Evolutionary conservation across 2,797 vertebrate species (phyloP).

Genomic region (Salarias fasciatus): DNA sequence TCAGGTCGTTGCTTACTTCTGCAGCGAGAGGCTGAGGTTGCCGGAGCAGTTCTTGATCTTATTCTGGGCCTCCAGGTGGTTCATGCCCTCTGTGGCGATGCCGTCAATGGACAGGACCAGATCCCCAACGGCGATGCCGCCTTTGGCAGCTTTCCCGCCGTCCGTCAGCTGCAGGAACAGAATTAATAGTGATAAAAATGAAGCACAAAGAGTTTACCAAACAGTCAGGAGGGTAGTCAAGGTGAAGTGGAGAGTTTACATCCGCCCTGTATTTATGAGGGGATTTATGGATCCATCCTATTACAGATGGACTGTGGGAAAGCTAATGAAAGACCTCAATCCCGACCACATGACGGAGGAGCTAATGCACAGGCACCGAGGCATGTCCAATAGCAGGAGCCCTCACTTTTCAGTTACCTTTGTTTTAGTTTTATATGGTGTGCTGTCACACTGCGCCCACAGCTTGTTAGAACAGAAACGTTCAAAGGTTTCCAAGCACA

Average conservation of each 20-base stretch:
- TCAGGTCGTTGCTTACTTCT: constrained; percentile 80
- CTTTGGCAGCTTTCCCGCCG: constrained; percentile 90
- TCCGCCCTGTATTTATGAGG: constrained; percentile 35
- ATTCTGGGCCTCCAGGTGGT: constrained; percentile 98
- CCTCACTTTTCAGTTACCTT: constrained; percentile 38
- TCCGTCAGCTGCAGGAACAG: constrained; percentile 87
- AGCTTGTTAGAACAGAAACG: constrained; percentile 33
- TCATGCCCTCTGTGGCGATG: constrained; percentile 92
- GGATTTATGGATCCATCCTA: constrained; percentile 41
- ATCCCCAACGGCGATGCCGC: constrained; percentile 90
- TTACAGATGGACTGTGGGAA: constrained; percentile 24
- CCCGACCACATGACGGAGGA: constrained; percentile 36
- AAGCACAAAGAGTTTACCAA: no score
- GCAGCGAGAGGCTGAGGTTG: constrained; percentile 92
- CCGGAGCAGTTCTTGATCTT: constrained; percentile 94
- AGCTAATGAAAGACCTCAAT: constrained; percentile 48
- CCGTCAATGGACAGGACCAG: constrained; percentile 94
- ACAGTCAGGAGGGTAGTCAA: constrained; percentile 4
- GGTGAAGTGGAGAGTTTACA: constrained; percentile 14
- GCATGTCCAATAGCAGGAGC: constrained; percentile 34
- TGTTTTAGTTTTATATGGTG: constrained; percentile 46
- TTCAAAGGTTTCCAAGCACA: constrained; percentile 28
- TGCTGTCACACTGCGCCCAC: constrained; percentile 32
- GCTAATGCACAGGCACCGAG: constrained; percentile 26
- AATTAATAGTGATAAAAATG: constrained; percentile 36